phyloP scores from a whole-genome alignment of 1,140 invertebrate species.

The Dendroctonus ponderosae region DNA sequence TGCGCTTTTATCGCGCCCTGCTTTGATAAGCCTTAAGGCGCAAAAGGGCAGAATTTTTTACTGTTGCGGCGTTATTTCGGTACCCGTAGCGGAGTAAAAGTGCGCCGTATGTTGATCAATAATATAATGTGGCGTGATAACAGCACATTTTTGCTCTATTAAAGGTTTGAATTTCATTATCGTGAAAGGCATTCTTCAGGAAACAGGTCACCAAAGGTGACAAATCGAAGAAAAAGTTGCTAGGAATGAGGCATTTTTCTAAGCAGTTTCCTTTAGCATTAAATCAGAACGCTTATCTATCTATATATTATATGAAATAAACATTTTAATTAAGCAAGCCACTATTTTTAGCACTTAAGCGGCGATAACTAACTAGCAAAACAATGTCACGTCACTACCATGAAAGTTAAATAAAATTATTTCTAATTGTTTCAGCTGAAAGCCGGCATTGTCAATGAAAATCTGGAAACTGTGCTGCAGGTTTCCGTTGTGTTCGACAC shows the following conservation, averaged over 20 bases:
- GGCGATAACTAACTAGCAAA: not conserved
- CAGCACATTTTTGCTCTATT: too few relatives aligned
- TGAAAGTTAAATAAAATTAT: not conserved
- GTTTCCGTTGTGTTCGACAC: conserved; percentile 84
- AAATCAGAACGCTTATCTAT: not conserved
- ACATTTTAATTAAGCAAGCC: not conserved
- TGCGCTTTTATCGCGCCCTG: conserved; percentile 1
- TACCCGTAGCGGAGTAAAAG: not conserved
- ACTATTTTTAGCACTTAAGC: not conserved
- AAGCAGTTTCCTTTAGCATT: not conserved
- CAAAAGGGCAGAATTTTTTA: not conserved
- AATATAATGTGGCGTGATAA: too few relatives aligned
- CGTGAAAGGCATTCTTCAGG: too few relatives aligned
- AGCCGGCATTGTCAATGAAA: conserved; percentile 78
- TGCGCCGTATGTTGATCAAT: too few relatives aligned
- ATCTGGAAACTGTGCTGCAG: conserved; percentile 72
- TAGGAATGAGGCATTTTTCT: too few relatives aligned
- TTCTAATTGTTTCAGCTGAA: conserved; percentile 67
- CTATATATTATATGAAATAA: not conserved
- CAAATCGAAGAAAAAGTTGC: too few relatives aligned
- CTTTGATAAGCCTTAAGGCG: not conserved
- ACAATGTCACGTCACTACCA: not conserved
- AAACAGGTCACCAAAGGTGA: too few relatives aligned
- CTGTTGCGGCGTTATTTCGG: not conserved
- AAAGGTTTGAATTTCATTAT: too few relatives aligned